Base-by-base conservation (phyloP, 1,140 invertebrate species). In the Xylocopa sonorina region DNA sequence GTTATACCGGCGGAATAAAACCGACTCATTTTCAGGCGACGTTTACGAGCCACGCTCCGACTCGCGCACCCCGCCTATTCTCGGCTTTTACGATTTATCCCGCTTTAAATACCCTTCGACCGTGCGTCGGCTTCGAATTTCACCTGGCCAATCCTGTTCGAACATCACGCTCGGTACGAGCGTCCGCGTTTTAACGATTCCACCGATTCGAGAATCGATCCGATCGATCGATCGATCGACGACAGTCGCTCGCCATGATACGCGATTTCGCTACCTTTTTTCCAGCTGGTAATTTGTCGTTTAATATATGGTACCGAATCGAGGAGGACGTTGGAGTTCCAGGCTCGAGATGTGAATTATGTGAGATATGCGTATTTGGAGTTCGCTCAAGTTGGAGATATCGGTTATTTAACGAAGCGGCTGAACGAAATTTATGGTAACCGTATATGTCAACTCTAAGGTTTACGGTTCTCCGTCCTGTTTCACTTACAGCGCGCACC, bases 1-100 rank as follows among this genome's bases (percentile, higher is more conserved):
- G 57, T 78, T 78, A 73, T 55, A 63, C 51, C 76, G 67, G 50
- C n/a, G 67, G 48, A 78, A 78, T 72, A 77, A 77, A 77, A 77
- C 75, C 66, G 24, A 69, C 66, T 78, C 55, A 51, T 71, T 71
- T 69, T 38, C 66, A 71, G 55, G 38, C 75, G 75, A 71, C 66
- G 66, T 78, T 78, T 78, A 78, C 75, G 66, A 78, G 66, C 53
- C 53, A n/a, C 21, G 29, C 29, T 16, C 43, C 55, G 66, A 67
- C 75, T 78, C 41, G 14, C 16, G 55, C 66, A 32, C 66, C 24
- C 32, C 55, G n/a, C n/a, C n/a, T n/a, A n/a, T 38, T 50, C 32
- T 21, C 55, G n/a, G 32, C 34, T 78, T 78, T 78, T 78, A 78
- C 66, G 75, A 78, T 78, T 69, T 78, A 78, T 78, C 38, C 66